These are phyloP conservation scores for Dasypolia templi DNA, from an alignment of 2,888 invertebrate species.

Conservation along the genomic window DNA sequence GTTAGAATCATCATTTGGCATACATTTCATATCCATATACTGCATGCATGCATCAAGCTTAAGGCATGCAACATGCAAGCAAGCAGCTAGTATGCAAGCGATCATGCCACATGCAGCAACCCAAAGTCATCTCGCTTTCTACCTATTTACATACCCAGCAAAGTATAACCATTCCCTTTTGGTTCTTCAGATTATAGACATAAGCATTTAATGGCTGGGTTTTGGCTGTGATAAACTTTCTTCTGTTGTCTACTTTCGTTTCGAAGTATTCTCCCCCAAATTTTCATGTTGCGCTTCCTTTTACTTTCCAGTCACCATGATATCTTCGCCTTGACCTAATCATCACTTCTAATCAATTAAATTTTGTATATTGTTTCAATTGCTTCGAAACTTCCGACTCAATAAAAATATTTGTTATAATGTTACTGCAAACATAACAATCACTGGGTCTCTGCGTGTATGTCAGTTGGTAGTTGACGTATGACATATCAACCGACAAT, in stretches of 20 bases:
- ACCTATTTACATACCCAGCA: neutral
- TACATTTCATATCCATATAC: no score
- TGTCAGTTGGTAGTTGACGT: conserved; percentile 19
- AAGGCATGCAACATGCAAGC: no score
- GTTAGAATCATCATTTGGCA: no score
- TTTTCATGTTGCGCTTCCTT: neutral
- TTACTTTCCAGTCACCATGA: neutral
- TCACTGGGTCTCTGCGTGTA: conserved; percentile 37
- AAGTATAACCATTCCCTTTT: neutral
- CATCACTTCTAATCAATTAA: neutral
- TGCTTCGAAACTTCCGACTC: conserved; percentile 28
- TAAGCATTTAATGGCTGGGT: neutral
- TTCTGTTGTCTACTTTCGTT: neutral
- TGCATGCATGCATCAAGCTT: no score
- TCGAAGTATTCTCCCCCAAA: neutral
- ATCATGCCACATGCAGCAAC: no score
- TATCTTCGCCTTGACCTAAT: conserved; percentile 10
- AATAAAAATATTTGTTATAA: conserved; percentile 29
- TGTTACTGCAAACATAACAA: conserved; percentile 33
- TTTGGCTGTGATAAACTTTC: neutral
- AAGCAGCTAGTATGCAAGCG: no score
- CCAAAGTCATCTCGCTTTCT: neutral
- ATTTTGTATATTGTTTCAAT: conserved; percentile 32
- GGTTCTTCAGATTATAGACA: neutral
- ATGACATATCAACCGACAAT: conserved; percentile 9